Evolutionary conservation across 2,888 invertebrate genomes (phyloP), one percentile per base, ranked within the genome.

Genomic region (Parochlus steinenii): DNA sequence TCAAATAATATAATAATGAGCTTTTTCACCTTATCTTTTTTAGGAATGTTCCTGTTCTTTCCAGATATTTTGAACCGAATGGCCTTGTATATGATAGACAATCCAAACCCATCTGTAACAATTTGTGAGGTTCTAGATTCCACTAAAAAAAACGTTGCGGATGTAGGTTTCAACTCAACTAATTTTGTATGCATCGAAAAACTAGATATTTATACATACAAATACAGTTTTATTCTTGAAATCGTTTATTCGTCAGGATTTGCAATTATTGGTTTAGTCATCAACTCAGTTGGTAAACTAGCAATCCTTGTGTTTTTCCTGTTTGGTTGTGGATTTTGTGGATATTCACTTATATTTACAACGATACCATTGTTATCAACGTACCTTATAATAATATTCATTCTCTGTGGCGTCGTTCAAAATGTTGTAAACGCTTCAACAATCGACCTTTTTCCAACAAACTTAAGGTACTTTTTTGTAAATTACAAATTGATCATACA

Each of bases 1-100:
- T n/a, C n/a, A n/a, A n/a, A n/a, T n/a, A n/a, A n/a, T n/a, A n/a
- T n/a, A n/a, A n/a, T n/a, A n/a, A n/a, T n/a, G n/a, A n/a, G n/a
- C n/a, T n/a, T n/a, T n/a, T n/a, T n/a, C n/a, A n/a, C n/a, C n/a
- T n/a, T n/a, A n/a, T n/a, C n/a, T n/a, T n/a, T n/a, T n/a, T n/a
- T n/a, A n/a, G n/a, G 45, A 17, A 47, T 56, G 47, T 52, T 54
- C 26, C 51, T 56, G 49, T 56, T 54, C 52, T 52, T 56, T 36
- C 55, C 55, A 4, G 48, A 52, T 32, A 53, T 56, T 10, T 41
- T 55, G 19, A 54, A 55, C 38, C 49, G 48, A 29, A 46, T 53
- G 19, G 49, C 47, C 1, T 47, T 49, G 16, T 55, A 46, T 39
- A 46, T 47, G 26, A 45, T 44, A 5, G 42, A 45, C 17, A 42